Evolutionary conservation across 2,888 invertebrate species (phyloP), one percentile per base, ranked within the genome.

Genomic region (Perizoma flavofasciatum): DNA sequence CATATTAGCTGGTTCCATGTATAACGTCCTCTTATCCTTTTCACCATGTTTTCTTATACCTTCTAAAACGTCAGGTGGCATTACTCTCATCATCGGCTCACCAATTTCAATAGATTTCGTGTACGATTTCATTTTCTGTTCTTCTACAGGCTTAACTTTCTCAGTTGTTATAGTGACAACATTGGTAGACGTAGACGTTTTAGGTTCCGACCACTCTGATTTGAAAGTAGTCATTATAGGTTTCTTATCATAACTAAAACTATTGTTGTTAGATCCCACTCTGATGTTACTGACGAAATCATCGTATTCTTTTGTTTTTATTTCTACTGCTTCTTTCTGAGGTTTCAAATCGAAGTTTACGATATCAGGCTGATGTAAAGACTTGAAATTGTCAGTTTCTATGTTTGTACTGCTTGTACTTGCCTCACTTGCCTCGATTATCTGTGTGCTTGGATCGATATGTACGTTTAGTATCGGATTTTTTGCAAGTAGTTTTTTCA

Each of bases 401-500:
- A 82, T 84, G 62, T 79, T 87, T 4, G 84, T 77, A 6, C 80
- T 77, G 63, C 82, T 88, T 3, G 85, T 78, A 6, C 82, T 77
- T 35, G 85, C 79, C 72, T 86, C 88, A 6, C 82, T 77, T 35
- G 85, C 79, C 72, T 86, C 88, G 48, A 69, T 74, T 57, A 82
- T 86, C 75, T 79, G 74, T 59, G 78, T 53, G 37, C 68, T 78
- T 77, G 86, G 89, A 67, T 92, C 92, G 41, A 90, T 80, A 55
- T 91, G 89, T 9, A 86, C 90, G 62, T 91, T 92, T 47, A 93
- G 73, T 56, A 92, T 91, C 0, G 92, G 92, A 69, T 92, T 93
- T 74, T 92, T 93, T 4, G 92, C 91, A 41, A 93, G 83, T 7
- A 93, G 68, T 72, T 94, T 94, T 62, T 93, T 94, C 82, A 94